A percentile compares a stretch with the other conserved stretches of the same genome.
phyloP scores from a whole-genome alignment of 92 coral and sea anemone genomes.

The Diadumene lineata region DNA sequence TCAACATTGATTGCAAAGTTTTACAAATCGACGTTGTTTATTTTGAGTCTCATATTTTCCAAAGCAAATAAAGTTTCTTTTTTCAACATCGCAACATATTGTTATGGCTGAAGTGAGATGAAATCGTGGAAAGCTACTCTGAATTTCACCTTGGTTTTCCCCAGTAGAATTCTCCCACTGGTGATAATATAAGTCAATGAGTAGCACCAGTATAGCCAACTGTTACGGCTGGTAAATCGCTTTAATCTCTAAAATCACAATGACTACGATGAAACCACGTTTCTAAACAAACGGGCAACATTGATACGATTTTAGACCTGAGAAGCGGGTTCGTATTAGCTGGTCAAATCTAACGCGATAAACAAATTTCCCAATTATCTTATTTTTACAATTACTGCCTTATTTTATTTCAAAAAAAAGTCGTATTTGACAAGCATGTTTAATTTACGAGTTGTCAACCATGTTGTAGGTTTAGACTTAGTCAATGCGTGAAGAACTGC shows the following conservation, averaged over 20 bases:
- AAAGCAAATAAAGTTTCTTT: neutral
- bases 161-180: conserved; percentile 23
- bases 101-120: neutral
- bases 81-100: neutral
- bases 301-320: neutral
- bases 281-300: conserved; percentile 10
- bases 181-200: conserved; percentile 13
- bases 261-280: conserved; percentile 19
- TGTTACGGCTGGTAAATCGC: conserved; percentile 15
- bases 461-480: too few species aligned
- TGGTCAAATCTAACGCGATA: too few species aligned
- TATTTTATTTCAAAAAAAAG: too few species aligned
- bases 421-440: too few species aligned
- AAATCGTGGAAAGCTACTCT: neutral
- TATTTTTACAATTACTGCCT: too few species aligned
- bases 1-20: neutral
- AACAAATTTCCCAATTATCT: too few species aligned
- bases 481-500: too few species aligned
- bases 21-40: neutral
- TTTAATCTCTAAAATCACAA: conserved; percentile 20
- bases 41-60: neutral
- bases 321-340: too few species aligned
- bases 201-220: conserved; percentile 21
- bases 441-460: too few species aligned
- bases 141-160: neutral